Conservation (phyloP, 1,140 invertebrate species). For the Laupala kohalensis region DNA sequence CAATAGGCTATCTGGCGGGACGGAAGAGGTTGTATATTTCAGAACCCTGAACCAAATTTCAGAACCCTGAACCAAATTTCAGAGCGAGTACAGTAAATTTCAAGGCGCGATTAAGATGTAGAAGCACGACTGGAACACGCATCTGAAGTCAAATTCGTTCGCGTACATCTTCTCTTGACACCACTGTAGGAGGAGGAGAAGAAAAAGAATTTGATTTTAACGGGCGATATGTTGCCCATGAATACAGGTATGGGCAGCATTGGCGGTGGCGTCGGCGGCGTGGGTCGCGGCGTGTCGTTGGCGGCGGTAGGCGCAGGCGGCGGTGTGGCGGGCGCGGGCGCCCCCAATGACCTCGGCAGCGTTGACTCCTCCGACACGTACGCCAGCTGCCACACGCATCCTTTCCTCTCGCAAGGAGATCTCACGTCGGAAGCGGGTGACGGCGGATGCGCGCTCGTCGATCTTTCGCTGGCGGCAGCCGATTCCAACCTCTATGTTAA, state of each 20-base stretch:
- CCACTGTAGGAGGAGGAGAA: no score
- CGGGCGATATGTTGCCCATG: constrained; percentile 4
- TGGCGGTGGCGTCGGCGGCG: constrained; percentile 7
- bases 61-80: no score
- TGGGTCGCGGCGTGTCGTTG: constrained; percentile 6
- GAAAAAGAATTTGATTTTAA: no score
- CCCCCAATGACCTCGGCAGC: constrained; percentile 51
- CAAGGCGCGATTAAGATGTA: no score
- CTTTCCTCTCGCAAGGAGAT: constrained; percentile 54
- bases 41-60: no score
- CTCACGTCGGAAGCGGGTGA: constrained; percentile 10
- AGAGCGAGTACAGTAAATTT: no score
- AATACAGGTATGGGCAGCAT: neutral
- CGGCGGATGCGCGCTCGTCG: constrained; percentile 10
- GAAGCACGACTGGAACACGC: no score
- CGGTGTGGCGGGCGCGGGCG: constrained; percentile 21
- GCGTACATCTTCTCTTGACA: no score
- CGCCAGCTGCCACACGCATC: constrained; percentile 89
- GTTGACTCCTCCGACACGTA: constrained; percentile 83
- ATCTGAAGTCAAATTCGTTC: no score
- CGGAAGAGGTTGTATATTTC: no score
- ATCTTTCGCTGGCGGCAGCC: constrained; percentile 19
- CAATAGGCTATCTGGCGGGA: no score
- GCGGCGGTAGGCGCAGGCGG: constrained; percentile 1
- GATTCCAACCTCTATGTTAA: constrained; percentile 85